Conservation (phyloP, 2,113 vertebrate genomes). For the Arenaria interpres region DNA sequence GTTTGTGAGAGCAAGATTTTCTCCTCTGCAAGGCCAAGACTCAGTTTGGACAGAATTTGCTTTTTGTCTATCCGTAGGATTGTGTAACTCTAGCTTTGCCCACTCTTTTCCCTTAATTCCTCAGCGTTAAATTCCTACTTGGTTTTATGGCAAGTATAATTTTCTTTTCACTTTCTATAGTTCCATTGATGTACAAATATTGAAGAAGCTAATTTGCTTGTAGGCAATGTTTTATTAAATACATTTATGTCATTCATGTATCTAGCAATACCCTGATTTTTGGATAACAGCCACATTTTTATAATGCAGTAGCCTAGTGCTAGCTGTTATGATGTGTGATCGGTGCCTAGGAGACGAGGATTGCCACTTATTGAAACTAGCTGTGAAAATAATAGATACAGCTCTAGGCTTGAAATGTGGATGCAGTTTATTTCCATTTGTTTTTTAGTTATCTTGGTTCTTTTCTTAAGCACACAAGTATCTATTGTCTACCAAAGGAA, state of each 20-base stretch:
- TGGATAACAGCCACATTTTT: not conserved
- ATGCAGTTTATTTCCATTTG: not conserved
- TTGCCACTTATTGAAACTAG: not conserved
- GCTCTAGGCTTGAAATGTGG: not conserved
- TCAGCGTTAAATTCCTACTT: not conserved
- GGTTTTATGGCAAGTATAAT: not conserved
- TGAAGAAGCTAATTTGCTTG: not conserved
- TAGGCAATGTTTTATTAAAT: not conserved
- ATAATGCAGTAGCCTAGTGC: not conserved
- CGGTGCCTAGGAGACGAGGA: not conserved
- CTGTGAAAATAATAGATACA: not conserved
- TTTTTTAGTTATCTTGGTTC: not conserved
- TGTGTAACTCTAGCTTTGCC: not conserved
- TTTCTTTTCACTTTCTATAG: not conserved
- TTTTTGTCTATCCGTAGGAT: not conserved
- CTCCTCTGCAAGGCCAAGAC: accelerated
- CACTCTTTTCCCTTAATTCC: not conserved
- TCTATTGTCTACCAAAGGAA: not conserved
- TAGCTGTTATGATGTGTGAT: not conserved
- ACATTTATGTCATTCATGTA: not conserved
- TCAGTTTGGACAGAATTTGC: not conserved
- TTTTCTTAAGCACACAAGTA: not conserved
- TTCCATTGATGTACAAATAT: not conserved
- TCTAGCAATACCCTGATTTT: not conserved
- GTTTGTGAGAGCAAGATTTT: no score